These are phyloP conservation scores for Lycodopsis pacificus DNA, from an alignment of 2,797 vertebrate genomes.

Conservation along the genomic window DNA sequence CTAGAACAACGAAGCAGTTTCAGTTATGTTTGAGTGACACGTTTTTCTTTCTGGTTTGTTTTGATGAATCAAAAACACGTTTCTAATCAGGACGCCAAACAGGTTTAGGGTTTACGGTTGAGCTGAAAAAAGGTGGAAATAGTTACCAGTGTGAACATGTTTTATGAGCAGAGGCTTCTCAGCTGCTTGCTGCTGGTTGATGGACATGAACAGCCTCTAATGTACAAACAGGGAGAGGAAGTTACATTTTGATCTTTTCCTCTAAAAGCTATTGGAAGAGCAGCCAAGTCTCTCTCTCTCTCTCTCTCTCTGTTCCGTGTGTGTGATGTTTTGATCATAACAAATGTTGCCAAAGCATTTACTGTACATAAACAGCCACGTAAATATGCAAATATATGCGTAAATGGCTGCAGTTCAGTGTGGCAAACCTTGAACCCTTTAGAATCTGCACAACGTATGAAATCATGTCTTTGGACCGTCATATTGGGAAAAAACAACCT, in stretches of 20 bases:
- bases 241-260: conserved; percentile 45
- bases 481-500: too few relatives aligned
- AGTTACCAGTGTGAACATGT: not conserved
- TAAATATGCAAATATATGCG: not conserved
- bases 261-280: conserved; percentile 58
- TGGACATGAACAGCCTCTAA: conserved; percentile 28
- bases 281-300: conserved; percentile 1
- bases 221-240: conserved; percentile 35
- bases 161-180: not conserved
- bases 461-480: too few relatives aligned
- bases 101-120: not conserved
- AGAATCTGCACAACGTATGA: too few relatives aligned
- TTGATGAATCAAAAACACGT: too few relatives aligned
- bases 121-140: not conserved
- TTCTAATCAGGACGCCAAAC: too few relatives aligned
- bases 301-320: too few relatives aligned
- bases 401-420: not conserved
- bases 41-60: too few relatives aligned
- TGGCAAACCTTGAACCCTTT: not conserved
- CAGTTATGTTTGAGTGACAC: too few relatives aligned
- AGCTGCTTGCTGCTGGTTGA: not conserved
- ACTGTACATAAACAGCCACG: not conserved
- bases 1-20: not conserved
- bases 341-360: not conserved
- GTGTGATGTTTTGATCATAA: not conserved